Evolutionary conservation across 1,140 invertebrate genomes (phyloP), one percentile per base, ranked within the genome.

Genomic region (Steinernema feltiae): DNA sequence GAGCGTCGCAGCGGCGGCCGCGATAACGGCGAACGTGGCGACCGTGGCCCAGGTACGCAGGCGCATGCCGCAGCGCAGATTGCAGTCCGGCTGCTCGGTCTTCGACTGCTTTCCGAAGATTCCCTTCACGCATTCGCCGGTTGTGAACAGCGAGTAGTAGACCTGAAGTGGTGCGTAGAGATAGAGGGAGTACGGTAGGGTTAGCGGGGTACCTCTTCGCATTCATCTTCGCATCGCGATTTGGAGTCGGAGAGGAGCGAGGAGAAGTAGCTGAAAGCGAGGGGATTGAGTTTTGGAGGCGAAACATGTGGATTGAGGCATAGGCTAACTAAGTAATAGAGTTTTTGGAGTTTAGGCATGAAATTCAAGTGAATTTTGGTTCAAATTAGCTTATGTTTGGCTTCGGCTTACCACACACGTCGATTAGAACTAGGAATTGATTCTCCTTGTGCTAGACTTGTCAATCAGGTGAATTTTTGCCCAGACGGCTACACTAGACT

Each of bases 201-300:
- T 72, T 17, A 41, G 48, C 63, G 76, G 46, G 35, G 32, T 35
- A 84, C 82, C 78, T 82, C 82, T 75, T 83, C 83, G 48, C 83
- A 84, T 70, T 84, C 83, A 75, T 84, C 83, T 32, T 84, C 83
- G 74, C 83, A 84, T 32, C 83, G 63, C 21, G 78, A 53, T 72
- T 77, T 85, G 1, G 81, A 82, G 32, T 80, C 79, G 31, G 83
- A 80, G 69, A 79, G 75, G 21, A 77, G 29, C 27, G 81, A 77
- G 21, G 74, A 76, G 78, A 83, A 83, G 63, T 83, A 83, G 18
- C 82, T 83, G 71, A 71, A 83, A 82, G 72, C 27, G 27, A 21
- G 18, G 24, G 27, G n/a, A 30, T 46, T 31, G 32, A 12, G 48
- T 30, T 30, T 21, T 30, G 15, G 48, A 76, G 29, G 71, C 74